Conservation (phyloP, 2,797 vertebrate species). For the Sebastolobus alascanus region DNA sequence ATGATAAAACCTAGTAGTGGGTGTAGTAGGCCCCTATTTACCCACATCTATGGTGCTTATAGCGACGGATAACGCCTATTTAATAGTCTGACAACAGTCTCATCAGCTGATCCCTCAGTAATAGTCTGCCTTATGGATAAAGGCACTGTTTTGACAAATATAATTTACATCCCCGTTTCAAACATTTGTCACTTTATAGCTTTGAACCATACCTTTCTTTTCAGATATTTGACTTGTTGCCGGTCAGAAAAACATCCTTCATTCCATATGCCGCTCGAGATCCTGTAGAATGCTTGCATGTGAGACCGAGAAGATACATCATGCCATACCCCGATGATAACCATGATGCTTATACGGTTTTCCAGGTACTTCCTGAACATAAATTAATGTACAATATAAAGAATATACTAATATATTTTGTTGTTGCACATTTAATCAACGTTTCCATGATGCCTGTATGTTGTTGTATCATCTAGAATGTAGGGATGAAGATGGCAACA, state of each 20-base stretch:
- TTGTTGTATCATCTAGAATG: conserved; percentile 57
- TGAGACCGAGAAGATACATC: conserved; percentile 54
- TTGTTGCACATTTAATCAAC: neutral
- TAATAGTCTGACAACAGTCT: no score
- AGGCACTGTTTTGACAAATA: neutral
- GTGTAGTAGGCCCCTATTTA: no score
- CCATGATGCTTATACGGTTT: conserved; percentile 45
- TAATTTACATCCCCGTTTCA: no score
- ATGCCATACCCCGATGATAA: neutral
- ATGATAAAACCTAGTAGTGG: no score
- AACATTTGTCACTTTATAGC: no score
- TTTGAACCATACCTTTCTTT: neutral
- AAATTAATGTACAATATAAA: no score
- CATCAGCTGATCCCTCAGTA: no score
- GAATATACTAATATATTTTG: neutral
- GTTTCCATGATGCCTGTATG: neutral
- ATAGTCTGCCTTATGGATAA: neutral
- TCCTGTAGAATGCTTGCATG: conserved; percentile 33
- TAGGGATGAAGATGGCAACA: conserved; percentile 80
- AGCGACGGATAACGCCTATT: no score
- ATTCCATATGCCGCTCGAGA: conserved; percentile 53
- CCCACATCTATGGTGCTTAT: no score
- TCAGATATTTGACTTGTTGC: conserved; percentile 72
- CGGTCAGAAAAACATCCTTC: neutral
- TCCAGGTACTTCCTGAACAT: conserved; percentile 49